Evolutionary conservation across 2,113 vertebrate species (phyloP), one percentile per base, ranked within the genome.

Genomic region (Anseranas semipalmata): DNA sequence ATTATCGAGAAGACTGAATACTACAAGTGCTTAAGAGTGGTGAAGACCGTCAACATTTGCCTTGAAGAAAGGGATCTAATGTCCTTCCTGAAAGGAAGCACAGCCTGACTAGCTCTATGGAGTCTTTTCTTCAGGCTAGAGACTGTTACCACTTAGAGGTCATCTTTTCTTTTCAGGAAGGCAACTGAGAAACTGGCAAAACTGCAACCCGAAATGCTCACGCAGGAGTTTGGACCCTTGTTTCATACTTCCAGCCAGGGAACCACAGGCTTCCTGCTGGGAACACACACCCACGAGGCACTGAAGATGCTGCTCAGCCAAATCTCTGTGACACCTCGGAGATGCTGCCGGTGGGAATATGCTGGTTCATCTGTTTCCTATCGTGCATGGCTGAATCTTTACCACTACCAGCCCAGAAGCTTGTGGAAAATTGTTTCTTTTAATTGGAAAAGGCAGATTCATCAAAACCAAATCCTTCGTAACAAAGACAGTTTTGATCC

Each of bases 1-100:
- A 83, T 85, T 85, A 77, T n/a, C 87, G 65, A 72, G 94, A 94
- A 89, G 93, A 88, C 28, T 85, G 79, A 94, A 88, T 52, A n/a
- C 52, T 88, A 75, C 43, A 83, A 94, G 59, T 53, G 73, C 72
- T 95, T 46, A 87, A 75, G 39, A 48, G 62, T 48, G 35, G 46
- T 56, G 39, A 91, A 45, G 83, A n/a, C n/a, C 48, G 63, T 28
- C 19, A 80, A 24, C 28, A 10, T 12, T 46, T 66, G 48, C 41
- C n/a, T 60, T 78, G 65, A 70, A 48, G 39, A 58, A 50, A 19
- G 30, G 79, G n/a, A 75, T 13, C 30, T 10, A 16, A n/a, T 6
- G 30, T 41, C 59, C 43, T 46, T 59, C 20, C 53, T 43, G 48
- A 53, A 72, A 79, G 45, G 43, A 94, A 45, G 8, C 35, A 35